Conservation (phyloP, 2,113 vertebrate genomes). For the Stigmatopora nigra region DNA sequence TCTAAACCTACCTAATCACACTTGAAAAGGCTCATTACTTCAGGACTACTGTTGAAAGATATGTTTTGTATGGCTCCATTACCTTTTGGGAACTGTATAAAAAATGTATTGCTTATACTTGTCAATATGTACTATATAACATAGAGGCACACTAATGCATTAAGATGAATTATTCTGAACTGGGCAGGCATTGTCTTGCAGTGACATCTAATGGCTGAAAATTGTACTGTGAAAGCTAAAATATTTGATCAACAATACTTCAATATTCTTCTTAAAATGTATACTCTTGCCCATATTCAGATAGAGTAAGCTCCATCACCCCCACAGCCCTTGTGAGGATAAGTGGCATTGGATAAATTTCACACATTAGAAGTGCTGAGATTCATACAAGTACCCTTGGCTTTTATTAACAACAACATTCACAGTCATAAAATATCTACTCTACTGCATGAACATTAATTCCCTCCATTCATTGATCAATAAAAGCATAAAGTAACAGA, state of each 20-base stretch:
- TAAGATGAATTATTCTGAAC: neutral
- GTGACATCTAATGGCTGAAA: constrained; percentile 32
- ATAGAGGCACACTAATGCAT: neutral
- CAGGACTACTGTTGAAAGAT: neutral
- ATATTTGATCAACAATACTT: no score
- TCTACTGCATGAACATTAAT: neutral
- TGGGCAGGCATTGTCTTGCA: constrained; percentile 19
- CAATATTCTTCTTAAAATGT: no score
- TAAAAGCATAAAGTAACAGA: constrained; percentile 24
- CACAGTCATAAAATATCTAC: constrained; percentile 35
- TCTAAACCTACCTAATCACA: neutral
- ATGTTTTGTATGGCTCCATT: neutral
- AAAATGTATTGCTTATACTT: neutral
- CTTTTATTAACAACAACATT: constrained; percentile 57
- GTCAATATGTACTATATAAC: neutral
- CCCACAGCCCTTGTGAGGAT: no score
- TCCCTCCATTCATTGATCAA: constrained; percentile 19
- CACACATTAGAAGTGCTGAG: neutral
- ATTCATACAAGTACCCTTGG: constrained; percentile 33
- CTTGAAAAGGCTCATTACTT: neutral
- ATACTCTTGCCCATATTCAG: no score
- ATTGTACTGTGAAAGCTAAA: constrained; percentile 2
- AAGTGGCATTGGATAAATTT: neutral
- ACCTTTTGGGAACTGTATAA: neutral
- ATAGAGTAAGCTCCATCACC: no score